Base-by-base conservation (phyloP, 64 coral and sea anemone species). In the Platygyra sinensis region DNA sequence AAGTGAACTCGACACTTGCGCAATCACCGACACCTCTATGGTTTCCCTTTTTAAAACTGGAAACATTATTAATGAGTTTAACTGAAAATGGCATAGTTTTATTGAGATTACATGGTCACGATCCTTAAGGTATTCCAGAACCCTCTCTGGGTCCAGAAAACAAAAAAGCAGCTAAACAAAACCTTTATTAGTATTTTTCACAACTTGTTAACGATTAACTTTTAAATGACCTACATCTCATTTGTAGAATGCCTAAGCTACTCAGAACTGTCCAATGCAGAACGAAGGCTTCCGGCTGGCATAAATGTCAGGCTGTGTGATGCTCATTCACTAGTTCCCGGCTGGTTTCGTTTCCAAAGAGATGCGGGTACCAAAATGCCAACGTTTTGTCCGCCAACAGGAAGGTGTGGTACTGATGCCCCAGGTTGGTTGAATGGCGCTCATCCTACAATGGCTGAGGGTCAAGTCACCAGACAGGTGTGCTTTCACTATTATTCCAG, bases 291-390 rank as follows among this genome's bases (percentile, higher is more conserved):
- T 6, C 10, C 62, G 62, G 1, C 17, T 19, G 5, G 0, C 22
- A 65, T 1, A 65, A 19, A n/a, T 5, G 62, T 4, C 18, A 30
- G 0, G 11, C 46, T 29, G 17, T 86, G 83, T 72, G 83, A 86
- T 19, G 24, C 10, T 3, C 50, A 33, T 39, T 39, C 38, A 14
- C 83, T 86, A 24, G 32, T 15, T 12, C 39, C 3, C 0, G 39
- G 63, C 62, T 86, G 83, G 83, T 86, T 50, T 49, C 83, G 83
- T 71, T 72, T 86, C 61, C 19, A n/a, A 20, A 52, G 33, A 22
- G 65, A 63, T 16, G 83, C 83, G 31, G 83, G 83, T 17, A 63
- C 50, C 5, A 42, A 30, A 27, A 86, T 86, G 83, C 83, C 83
- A 39, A 86, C 30, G 20, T 72, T 10, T 13, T 86, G 83, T 33